Evolutionary conservation across 2,113 vertebrate species (phyloP), one percentile per base, ranked within the genome.

Genomic region (Coptodon bakossiorum): DNA sequence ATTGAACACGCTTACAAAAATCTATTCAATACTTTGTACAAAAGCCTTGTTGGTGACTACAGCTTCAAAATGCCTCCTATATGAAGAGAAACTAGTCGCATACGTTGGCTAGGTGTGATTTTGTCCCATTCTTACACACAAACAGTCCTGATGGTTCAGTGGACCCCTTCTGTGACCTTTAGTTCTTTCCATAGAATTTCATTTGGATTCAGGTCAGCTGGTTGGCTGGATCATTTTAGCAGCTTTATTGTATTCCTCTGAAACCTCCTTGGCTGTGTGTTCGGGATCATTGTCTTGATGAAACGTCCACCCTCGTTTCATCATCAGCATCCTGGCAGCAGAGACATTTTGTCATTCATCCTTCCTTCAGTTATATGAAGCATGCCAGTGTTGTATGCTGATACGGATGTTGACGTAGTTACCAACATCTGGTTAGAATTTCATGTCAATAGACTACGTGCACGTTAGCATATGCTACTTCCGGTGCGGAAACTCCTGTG

Each of bases 51-150:
- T 61, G 57, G 57, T 61, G 57, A 31, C 29, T 34, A 61, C 29
- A 61, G 29, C 7, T 29, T 29, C 16, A 16, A 59, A 59, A 59
- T 16, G 3, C 5, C 5, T 61, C 9, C 1, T 19, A 34, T 34
- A 61, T 61, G 9, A 61, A 61, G 9, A 61, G 16, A 61, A 61
- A 34, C 59, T 34, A 10, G 59, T 61, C 0, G 0, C 59, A 61
- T 61, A 31, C 57, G 2, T 0, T 61, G 9, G 9, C 8, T 10
- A 61, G 1, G 57, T 34, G 9, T 61, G 29, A 61, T 61, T 61
- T 61, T 17, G 14, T 61, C 57, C 27, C 14, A 61, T 61, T 19
- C 29, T 61, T 61, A 29, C 57, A 61, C 57, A 61, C 16, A 61
- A 61, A 61, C 57, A 61, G 57, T 61, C 57, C 5, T 61, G 9